A percentile compares a stretch with the other conserved stretches of the same genome.
Evolutionary conservation across 2,888 invertebrate genomes (phyloP).

Genomic region (Xestia ashworthii): DNA sequence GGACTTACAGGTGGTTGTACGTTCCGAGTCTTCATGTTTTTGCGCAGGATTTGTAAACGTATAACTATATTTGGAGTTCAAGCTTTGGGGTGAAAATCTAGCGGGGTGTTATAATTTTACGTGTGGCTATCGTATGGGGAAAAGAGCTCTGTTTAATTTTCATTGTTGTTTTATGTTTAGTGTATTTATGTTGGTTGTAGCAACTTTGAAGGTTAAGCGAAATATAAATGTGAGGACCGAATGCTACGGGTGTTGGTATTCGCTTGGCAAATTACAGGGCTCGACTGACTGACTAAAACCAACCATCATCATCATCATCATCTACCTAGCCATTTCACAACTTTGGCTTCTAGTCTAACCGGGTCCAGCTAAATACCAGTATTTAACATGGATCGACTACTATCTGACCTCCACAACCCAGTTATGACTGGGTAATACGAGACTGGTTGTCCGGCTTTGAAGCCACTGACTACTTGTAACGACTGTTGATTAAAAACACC

Average conservation of each 20-base stretch:
- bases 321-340: no score
- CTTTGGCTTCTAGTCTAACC: no score
- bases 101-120: background rate
- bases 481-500: background rate
- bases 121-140: background rate
- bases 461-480: no score
- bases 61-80: background rate
- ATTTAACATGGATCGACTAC: no score
- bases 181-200: background rate
- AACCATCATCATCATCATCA: no score
- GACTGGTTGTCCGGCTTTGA: no score
- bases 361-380: no score
- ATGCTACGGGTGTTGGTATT: background rate
- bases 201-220: background rate
- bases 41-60: background rate
- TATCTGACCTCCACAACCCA: no score
- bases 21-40: constrained; percentile 9
- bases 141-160: background rate
- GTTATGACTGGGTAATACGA: no score
- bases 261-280: background rate
- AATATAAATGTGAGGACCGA: background rate
- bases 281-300: background rate
- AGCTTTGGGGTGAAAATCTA: constrained; percentile 1
- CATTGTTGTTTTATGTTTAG: background rate
- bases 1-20: constrained; percentile 53